Conservation (phyloP, 2,888 invertebrate species). For the Xestobium rufovillosum region DNA sequence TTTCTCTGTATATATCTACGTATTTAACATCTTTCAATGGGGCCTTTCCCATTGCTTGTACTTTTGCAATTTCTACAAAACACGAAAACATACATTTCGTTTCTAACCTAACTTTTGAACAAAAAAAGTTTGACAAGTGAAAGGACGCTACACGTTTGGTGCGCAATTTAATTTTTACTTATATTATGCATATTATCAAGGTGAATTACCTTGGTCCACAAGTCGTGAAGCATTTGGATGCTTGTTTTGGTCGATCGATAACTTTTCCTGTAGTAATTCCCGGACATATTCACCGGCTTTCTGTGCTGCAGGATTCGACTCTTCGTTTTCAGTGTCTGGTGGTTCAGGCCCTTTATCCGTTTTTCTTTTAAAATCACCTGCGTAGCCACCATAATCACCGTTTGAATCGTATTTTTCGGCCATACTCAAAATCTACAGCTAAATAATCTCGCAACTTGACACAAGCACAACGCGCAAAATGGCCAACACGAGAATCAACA, state of each 20-base stretch:
- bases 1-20: constrained; percentile 78
- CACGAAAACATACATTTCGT: too few species aligned
- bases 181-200: too few species aligned
- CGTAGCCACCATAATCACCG: constrained; percentile 35
- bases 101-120: too few species aligned
- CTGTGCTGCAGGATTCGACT: constrained; percentile 48
- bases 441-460: too few species aligned
- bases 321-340: constrained; percentile 39
- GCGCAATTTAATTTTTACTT: too few species aligned
- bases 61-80: constrained; percentile 65
- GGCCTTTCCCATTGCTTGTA: constrained; percentile 48
- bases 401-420: constrained; percentile 40
- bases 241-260: constrained; percentile 57
- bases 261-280: constrained; percentile 65
- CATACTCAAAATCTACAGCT: constrained; percentile 27
- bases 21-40: constrained; percentile 57
- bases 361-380: constrained; percentile 38
- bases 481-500: too few species aligned
- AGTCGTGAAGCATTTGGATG: constrained; percentile 63
- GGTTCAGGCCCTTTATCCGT: constrained; percentile 27
- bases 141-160: constrained; percentile 10
- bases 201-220: constrained; percentile 70
- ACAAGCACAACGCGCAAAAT: too few species aligned
- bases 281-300: constrained; percentile 73
- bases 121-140: too few species aligned